A percentile compares a stretch with the other conserved stretches of the same genome.
Conservation (phyloP, 2,888 invertebrate species). For the Aspidapion aeneum region DNA sequence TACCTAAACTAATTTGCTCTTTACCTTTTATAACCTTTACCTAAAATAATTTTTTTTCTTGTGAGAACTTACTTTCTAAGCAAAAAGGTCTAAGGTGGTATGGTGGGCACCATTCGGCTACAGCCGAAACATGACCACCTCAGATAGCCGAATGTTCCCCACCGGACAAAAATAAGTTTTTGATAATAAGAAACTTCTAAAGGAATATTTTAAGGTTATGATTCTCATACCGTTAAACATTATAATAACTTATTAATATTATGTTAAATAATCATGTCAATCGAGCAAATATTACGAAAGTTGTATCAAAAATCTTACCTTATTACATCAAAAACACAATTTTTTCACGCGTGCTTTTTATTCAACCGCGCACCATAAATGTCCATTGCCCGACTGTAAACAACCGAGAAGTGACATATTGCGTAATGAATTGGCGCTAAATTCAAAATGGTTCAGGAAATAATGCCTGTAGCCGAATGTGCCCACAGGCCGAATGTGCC, state of each 20-base stretch:
- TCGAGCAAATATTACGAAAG: too few relatives aligned
- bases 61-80: too few relatives aligned
- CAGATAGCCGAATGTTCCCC: neutral
- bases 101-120: neutral
- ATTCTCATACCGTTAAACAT: too few relatives aligned
- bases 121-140: neutral
- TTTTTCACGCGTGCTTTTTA: too few relatives aligned
- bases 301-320: neutral
- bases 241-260: neutral
- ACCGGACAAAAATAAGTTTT: neutral
- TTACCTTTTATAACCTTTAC: too few relatives aligned
- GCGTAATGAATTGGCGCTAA: neutral
- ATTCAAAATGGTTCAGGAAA: neutral
- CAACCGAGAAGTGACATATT: neutral
- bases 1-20: too few relatives aligned
- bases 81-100: too few relatives aligned
- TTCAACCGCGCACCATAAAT: neutral
- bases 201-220: neutral
- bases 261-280: too few relatives aligned
- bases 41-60: too few relatives aligned
- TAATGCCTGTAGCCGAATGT: conserved; percentile 1
- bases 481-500: neutral
- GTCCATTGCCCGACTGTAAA: neutral
- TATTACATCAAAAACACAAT: neutral
- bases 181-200: neutral